Evolutionary conservation across 1,140 invertebrate species (phyloP).

Genomic region (Muscidifurax raptorellus): DNA sequence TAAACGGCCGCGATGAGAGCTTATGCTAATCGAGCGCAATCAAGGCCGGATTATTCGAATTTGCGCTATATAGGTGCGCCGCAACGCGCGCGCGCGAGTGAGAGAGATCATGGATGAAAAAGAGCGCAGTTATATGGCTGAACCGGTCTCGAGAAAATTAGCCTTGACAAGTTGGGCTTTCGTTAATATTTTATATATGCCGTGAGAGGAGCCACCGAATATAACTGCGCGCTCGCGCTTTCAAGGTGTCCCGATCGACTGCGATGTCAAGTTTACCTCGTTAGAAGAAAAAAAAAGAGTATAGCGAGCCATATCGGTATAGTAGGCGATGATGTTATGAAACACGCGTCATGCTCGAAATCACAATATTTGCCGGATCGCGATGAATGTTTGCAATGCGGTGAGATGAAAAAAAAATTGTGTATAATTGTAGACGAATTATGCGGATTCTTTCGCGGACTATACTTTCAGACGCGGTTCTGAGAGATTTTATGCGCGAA

Average conservation of each 20-base stretch:
- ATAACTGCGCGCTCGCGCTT: not conserved
- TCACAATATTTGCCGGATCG: conserved; percentile 42
- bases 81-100: not conserved
- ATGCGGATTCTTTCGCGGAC: too few relatives aligned
- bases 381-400: too few relatives aligned
- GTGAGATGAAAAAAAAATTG: too few relatives aligned
- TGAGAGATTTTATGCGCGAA: too few relatives aligned
- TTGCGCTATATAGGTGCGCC: not conserved
- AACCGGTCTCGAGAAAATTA: conserved; percentile 23
- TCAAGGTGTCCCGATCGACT: not conserved
- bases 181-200: not conserved
- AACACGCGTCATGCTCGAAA: conserved; percentile 51
- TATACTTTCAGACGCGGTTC: too few relatives aligned
- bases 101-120: conserved; percentile 1
- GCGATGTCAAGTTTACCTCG: not conserved
- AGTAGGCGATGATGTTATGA: conserved; percentile 29
- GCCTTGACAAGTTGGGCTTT: not conserved
- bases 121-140: not conserved
- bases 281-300: conserved; percentile 7
- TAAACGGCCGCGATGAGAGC: not conserved
- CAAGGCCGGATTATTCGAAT: conserved; percentile 21
- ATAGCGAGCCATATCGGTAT: not conserved
- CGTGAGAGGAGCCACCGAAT: conserved; percentile 1
- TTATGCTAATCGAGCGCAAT: conserved; percentile 19
- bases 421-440: too few relatives aligned